These are phyloP conservation scores for Charaxes varanes DNA, from an alignment of 1,140 invertebrate genomes.

Conservation along the genomic window DNA sequence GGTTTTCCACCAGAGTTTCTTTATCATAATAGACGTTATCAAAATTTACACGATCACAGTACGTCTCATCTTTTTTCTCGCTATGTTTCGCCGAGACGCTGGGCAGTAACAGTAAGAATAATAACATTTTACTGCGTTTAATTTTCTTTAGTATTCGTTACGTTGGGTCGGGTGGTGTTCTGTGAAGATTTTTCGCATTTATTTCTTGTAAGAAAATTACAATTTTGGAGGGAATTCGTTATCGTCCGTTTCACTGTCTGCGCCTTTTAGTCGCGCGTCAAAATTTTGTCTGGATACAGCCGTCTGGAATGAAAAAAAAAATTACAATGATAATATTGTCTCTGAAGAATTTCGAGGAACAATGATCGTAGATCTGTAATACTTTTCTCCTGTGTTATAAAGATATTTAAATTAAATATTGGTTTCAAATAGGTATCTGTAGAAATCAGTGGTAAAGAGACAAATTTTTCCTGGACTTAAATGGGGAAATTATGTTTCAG, in stretches of 20 bases:
- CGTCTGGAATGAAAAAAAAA: conserved; percentile 4
- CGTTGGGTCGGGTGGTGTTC: conserved; percentile 16
- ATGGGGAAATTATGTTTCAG: too few relatives aligned
- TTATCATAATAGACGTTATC: conserved; percentile 49
- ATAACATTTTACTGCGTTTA: conserved; percentile 33
- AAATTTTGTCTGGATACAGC: neutral
- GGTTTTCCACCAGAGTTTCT: conserved; percentile 28
- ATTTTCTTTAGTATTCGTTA: conserved; percentile 29
- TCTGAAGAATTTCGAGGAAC: too few relatives aligned
- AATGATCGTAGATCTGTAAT: too few relatives aligned
- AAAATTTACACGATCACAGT: conserved; percentile 46
- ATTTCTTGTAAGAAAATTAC: conserved; percentile 26
- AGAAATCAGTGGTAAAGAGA: too few relatives aligned
- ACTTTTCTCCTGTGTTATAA: too few relatives aligned
- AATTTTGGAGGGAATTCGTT: conserved; percentile 19
- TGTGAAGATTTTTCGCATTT: conserved; percentile 20
- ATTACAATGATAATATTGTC: neutral
- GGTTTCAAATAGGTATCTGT: too few relatives aligned
- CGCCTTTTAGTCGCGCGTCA: conserved; percentile 5
- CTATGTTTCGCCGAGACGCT: conserved; percentile 1
- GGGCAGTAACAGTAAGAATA: conserved; percentile 21
- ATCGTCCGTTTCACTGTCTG: conserved; percentile 14
- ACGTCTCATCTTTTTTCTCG: conserved; percentile 19
- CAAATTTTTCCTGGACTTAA: too few relatives aligned
- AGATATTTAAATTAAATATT: too few relatives aligned